Evolutionary conservation across 2,888 invertebrate genomes (phyloP).

Genomic region (Lacanobia wlatinum): DNA sequence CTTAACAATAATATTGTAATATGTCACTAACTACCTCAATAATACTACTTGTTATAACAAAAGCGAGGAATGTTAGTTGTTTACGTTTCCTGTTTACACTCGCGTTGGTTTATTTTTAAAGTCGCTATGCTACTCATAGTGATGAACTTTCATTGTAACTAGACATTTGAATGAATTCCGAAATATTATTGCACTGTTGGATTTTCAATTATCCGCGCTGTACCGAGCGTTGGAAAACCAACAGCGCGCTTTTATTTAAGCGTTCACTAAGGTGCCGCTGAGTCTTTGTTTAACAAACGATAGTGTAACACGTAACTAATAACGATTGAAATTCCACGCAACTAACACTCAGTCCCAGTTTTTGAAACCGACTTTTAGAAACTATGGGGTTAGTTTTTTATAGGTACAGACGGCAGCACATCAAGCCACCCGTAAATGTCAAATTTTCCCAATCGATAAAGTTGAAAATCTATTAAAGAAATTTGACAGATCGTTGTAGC

Average conservation of each 20-base stretch:
- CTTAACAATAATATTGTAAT: slow-evolving; percentile 29
- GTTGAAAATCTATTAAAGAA: no score
- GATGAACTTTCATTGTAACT: not conserved
- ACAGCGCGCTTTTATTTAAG: not conserved
- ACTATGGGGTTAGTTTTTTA: not conserved
- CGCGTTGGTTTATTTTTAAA: not conserved
- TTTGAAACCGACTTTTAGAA: slow-evolving; percentile 4
- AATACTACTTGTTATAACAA: slow-evolving; percentile 34
- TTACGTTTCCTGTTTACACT: slow-evolving; percentile 18
- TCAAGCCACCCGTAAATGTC: no score
- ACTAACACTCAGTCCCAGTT: not conserved
- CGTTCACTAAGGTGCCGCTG: not conserved
- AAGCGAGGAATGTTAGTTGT: slow-evolving; percentile 22
- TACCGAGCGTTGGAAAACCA: not conserved
- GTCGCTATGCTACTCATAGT: not conserved
- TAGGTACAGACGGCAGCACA: no score
- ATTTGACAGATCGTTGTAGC: no score
- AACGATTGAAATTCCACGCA: not conserved
- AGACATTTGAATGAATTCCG: no score
- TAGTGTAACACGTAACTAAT: not conserved
- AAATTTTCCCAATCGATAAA: no score
- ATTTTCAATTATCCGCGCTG: not conserved
- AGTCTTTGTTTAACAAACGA: not conserved
- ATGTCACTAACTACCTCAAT: slow-evolving; percentile 27
- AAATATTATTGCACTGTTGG: not conserved